Conservation (phyloP, 2,888 invertebrate genomes). For the Caenorhabditis drosophilae region DNA sequence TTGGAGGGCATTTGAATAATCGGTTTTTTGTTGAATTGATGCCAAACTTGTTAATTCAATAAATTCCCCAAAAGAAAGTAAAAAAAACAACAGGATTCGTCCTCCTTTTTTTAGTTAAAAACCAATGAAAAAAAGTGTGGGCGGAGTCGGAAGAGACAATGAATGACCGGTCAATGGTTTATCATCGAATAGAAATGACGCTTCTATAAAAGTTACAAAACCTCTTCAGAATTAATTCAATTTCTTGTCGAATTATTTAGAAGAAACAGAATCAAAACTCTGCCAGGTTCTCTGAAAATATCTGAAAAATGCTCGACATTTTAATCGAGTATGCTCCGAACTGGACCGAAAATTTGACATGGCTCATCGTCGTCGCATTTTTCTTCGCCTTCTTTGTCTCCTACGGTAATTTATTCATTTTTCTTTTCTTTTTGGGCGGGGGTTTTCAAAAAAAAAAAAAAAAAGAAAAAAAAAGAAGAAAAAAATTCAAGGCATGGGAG, state of each 20-base stretch:
- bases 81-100: background rate
- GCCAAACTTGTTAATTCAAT: no score
- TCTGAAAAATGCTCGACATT: constrained; percentile 36
- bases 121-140: background rate
- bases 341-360: constrained; percentile 45
- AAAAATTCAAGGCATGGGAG: constrained; percentile 40
- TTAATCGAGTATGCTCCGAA: constrained; percentile 41
- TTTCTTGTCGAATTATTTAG: background rate
- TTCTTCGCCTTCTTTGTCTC: constrained; percentile 53
- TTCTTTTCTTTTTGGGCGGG: background rate
- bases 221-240: background rate
- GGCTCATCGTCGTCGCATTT: constrained; percentile 53
- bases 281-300: background rate
- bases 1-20: no score
- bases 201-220: background rate
- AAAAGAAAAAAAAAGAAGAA: background rate
- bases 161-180: background rate
- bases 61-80: background rate
- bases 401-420: constrained; percentile 26
- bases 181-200: no score
- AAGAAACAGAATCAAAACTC: background rate
- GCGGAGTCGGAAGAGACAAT: background rate
- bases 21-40: no score
- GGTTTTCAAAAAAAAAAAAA: background rate
- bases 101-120: no score